These are phyloP conservation scores for Stegana nigrithorax DNA, from an alignment of 2,888 invertebrate genomes.

Conservation along the genomic window DNA sequence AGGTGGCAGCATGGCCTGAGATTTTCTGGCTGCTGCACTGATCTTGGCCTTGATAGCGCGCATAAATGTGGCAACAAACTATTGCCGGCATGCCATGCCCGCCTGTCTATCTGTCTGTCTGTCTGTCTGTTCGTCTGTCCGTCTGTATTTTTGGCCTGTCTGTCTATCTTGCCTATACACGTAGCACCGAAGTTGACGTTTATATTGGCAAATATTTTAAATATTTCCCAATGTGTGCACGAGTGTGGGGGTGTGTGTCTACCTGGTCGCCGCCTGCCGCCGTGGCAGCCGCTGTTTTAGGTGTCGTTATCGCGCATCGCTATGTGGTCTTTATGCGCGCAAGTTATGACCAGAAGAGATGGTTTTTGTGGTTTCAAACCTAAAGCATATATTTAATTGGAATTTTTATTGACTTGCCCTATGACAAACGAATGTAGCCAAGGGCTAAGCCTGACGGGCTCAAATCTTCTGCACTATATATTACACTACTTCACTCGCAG, in stretches of 20 bases:
- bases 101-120: background rate
- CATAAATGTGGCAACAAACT: slow-evolving; percentile 44
- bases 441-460: no score
- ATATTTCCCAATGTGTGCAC: slow-evolving; percentile 34
- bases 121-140: background rate
- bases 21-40: slow-evolving; percentile 30
- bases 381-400: no score
- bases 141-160: background rate
- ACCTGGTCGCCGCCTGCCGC: no score
- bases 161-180: no score
- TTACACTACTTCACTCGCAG: no score
- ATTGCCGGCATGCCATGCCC: slow-evolving; percentile 21
- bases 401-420: slow-evolving; percentile 47
- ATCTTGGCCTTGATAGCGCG: slow-evolving; percentile 61
- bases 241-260: slow-evolving; percentile 16
- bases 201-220: slow-evolving; percentile 60
- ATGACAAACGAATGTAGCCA: no score
- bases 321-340: background rate
- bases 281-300: slow-evolving; percentile 21
- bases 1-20: slow-evolving; percentile 28
- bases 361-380: no score
- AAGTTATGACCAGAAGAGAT: slow-evolving; percentile 16
- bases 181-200: slow-evolving; percentile 52
- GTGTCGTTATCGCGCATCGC: slow-evolving; percentile 29
- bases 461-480: no score